Percentiles rank a stretch among this genome's conserved stretches.
phyloP scores from a whole-genome alignment of 2,888 invertebrate genomes.

The Microctonus hyperodae region DNA sequence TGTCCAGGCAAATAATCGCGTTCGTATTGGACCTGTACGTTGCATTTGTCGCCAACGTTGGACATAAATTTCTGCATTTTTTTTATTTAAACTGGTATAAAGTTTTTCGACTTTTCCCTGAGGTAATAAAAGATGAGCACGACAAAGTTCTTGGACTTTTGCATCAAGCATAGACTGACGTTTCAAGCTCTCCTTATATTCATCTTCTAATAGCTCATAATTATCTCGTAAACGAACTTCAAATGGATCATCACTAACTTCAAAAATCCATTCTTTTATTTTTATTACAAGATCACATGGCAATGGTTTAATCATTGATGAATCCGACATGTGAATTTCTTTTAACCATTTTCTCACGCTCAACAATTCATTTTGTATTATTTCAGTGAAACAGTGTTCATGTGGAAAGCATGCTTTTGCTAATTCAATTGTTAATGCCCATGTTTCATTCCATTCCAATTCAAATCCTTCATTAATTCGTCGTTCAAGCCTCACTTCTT shows the following conservation, averaged over 20 bases:
- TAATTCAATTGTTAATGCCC: slow-evolving; percentile 72
- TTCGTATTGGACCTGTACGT: slow-evolving; percentile 69
- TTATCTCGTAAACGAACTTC: slow-evolving; percentile 96
- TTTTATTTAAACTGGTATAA: slow-evolving; percentile 84
- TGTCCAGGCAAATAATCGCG: slow-evolving; percentile 86
- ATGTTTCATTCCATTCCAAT: slow-evolving; percentile 76
- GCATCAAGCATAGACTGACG: slow-evolving; percentile 87
- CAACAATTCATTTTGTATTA: slow-evolving; percentile 88
- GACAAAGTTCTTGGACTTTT: slow-evolving; percentile 83
- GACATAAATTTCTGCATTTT: slow-evolving; percentile 95
- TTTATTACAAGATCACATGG: slow-evolving; percentile 91
- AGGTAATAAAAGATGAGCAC: slow-evolving; percentile 83
- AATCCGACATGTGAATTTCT: slow-evolving; percentile 72
- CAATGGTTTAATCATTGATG: slow-evolving; percentile 74
- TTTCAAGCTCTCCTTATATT: slow-evolving; percentile 92
- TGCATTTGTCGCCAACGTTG: slow-evolving; percentile 83
- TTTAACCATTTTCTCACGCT: slow-evolving; percentile 95
- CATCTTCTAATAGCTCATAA: slow-evolving; percentile 93
- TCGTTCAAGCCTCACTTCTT: slow-evolving; percentile 74
- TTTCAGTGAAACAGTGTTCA: slow-evolving; percentile 86
- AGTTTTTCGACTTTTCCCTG: slow-evolving; percentile 89
- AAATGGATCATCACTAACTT: slow-evolving; percentile 97
- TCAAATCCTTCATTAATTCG: slow-evolving; percentile 77
- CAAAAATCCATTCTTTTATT: slow-evolving; percentile 87
- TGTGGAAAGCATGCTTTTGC: slow-evolving; percentile 83